Evolutionary conservation across 2,113 vertebrate species (phyloP).

Genomic region (Hippocampus zosterae): DNA sequence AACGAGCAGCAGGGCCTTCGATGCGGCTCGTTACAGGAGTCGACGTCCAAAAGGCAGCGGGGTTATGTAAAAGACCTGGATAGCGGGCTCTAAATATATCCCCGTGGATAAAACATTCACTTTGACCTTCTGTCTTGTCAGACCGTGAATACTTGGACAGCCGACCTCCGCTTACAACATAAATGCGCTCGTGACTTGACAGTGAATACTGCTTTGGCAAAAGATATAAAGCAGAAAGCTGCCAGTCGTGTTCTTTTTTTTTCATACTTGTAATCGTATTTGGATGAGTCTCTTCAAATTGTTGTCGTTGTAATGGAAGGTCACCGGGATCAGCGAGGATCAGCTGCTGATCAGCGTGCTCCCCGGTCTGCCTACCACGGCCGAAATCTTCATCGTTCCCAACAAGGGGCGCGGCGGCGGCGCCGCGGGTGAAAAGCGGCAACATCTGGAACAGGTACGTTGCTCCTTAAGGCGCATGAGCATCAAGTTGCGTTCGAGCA

Average conservation of each 20-base stretch:
- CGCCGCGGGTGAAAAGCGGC: constrained; percentile 63
- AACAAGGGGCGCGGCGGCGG: constrained; percentile 65
- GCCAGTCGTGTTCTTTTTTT: not conserved
- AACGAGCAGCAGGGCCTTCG: constrained; percentile 28
- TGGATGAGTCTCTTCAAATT: constrained; percentile 5
- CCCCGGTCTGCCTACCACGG: constrained; percentile 81
- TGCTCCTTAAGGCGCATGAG: not conserved
- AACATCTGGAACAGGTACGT: constrained; percentile 80
- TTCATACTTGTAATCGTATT: not conserved
- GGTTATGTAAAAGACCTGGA: constrained; percentile 61
- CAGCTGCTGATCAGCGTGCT: constrained; percentile 82
- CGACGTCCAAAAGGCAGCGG: constrained; percentile 39
- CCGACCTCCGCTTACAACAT: constrained; percentile 55
- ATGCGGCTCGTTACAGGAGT: not conserved
- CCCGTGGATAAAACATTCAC: constrained; percentile 65
- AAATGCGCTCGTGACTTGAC: constrained; percentile 55
- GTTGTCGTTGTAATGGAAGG: constrained; percentile 66
- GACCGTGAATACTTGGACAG: constrained; percentile 58
- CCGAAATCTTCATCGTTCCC: constrained; percentile 83
- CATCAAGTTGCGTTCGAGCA: not conserved
- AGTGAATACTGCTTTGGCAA: constrained; percentile 46
- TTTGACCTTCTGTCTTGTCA: constrained; percentile 71
- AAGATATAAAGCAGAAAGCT: constrained; percentile 36
- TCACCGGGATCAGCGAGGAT: constrained; percentile 77
- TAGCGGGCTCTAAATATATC: constrained; percentile 60